Percentiles rank a stretch among this genome's conserved stretches.
Evolutionary conservation across 2,888 invertebrate genomes (phyloP).

Genomic region (Brenthis daphne): DNA sequence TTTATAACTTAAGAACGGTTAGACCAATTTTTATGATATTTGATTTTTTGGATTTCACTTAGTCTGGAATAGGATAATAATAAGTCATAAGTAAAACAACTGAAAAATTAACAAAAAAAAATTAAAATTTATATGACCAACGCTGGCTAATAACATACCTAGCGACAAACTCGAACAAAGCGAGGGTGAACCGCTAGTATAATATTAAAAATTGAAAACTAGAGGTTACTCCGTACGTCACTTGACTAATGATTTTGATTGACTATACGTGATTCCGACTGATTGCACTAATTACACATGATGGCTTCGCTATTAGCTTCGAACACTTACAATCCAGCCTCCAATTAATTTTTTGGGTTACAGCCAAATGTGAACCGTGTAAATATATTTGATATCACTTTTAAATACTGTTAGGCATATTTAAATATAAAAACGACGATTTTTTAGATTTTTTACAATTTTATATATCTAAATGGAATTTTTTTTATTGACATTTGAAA

Average conservation of each 20-base stretch:
- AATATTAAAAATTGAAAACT: neutral
- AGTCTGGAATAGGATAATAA: too few species aligned
- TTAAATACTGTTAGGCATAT: neutral
- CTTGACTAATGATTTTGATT: conserved; percentile 26
- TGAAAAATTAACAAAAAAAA: too few species aligned
- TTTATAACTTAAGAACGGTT: too few species aligned
- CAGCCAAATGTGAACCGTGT: conserved; percentile 28
- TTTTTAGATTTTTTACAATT: neutral
- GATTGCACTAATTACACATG: conserved; percentile 29
- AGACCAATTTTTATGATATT: too few species aligned
- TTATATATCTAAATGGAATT: too few species aligned
- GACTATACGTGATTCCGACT: conserved; percentile 31
- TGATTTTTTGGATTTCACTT: too few species aligned
- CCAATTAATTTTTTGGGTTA: conserved; percentile 35
- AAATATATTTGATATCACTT: conserved; percentile 3
- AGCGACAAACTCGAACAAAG: too few species aligned
- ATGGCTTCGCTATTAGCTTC: conserved; percentile 14
- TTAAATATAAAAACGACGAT: neutral
- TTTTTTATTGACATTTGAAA: too few species aligned
- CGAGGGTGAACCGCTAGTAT: too few species aligned
- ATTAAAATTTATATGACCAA: too few species aligned
- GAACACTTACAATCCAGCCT: conserved; percentile 17
- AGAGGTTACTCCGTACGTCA: conserved; percentile 8
- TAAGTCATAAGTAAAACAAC: too few species aligned
- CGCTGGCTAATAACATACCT: too few species aligned